Percentiles rank a stretch among this genome's conserved stretches.
These are phyloP conservation scores for Tenualosa thibaudeaui DNA, from an alignment of 2,797 vertebrate species.

Conservation along the genomic window DNA sequence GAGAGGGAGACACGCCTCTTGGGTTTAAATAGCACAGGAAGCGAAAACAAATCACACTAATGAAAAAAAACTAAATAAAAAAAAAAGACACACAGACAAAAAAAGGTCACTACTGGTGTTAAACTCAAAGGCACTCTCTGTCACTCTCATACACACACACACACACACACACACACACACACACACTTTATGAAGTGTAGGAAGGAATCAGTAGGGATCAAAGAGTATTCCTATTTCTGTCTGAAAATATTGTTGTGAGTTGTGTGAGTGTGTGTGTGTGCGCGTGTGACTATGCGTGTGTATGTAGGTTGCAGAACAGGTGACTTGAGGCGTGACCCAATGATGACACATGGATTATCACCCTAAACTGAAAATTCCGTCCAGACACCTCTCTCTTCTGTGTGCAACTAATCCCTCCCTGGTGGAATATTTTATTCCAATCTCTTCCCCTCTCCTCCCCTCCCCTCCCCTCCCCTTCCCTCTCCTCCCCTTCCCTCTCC, in stretches of 20 bases:
- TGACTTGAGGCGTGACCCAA: neutral
- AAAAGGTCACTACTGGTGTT: too few species aligned
- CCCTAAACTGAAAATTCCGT: neutral
- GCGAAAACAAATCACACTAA: neutral
- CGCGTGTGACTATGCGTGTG: slow-evolving; percentile 12
- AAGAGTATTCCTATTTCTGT: neutral
- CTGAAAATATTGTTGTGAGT: neutral
- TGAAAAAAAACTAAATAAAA: neutral
- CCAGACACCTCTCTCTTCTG: slow-evolving; percentile 3
- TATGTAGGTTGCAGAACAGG: neutral
- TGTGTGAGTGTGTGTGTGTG: neutral
- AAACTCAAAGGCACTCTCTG: neutral
- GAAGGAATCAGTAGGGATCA: too few species aligned
- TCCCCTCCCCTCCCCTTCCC: too few species aligned
- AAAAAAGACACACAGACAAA: too few species aligned
- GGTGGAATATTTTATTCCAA: neutral
- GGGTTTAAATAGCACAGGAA: neutral
- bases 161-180: neutral
- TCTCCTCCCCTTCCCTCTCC: neutral
- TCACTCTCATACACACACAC: neutral
- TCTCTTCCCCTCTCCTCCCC: too few species aligned
- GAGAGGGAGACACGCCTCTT: neutral
- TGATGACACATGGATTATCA: slow-evolving; percentile 13
- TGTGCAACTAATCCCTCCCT: slow-evolving; percentile 17
- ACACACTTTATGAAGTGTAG: neutral